Evolutionary conservation across 30 jellyfish, hydroid and myxozoan genomes (phyloP).

Genomic region (Aurelia sp.): DNA sequence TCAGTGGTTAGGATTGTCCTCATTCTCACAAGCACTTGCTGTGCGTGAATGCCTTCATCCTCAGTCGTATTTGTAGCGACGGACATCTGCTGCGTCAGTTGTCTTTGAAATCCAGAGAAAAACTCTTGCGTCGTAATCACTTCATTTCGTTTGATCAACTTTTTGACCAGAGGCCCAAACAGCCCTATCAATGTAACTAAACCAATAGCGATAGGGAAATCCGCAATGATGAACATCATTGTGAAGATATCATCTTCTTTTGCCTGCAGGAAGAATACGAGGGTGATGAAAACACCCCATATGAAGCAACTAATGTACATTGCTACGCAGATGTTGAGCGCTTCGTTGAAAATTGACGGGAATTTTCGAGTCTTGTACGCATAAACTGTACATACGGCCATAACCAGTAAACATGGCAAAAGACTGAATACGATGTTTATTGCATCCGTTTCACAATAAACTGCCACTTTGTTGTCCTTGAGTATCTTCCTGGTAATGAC

Average conservation of each 20-base stretch:
- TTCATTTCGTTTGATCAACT: neutral
- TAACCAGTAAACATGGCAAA: slow-evolving; percentile 71
- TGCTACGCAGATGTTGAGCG: slow-evolving; percentile 82
- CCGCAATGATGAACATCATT: slow-evolving; percentile 20
- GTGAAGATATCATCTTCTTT: neutral
- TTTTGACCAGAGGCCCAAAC: slow-evolving; percentile 43
- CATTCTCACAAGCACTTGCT: too few relatives aligned
- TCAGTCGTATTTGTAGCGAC: too few relatives aligned
- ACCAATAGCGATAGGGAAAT: slow-evolving; percentile 48
- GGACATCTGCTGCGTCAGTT: too few relatives aligned
- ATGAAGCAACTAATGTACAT: slow-evolving; percentile 88
- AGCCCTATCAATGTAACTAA: slow-evolving; percentile 61
- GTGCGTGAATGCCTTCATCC: too few relatives aligned
- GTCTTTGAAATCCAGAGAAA: too few relatives aligned
- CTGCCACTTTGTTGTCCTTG: slow-evolving; percentile 32
- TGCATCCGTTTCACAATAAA: slow-evolving; percentile 45
- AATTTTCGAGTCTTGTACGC: slow-evolving; percentile 94
- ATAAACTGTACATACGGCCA: slow-evolving; percentile 82
- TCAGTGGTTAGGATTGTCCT: too few relatives aligned
- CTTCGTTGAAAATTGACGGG: slow-evolving; percentile 91
- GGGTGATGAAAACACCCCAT: slow-evolving; percentile 76
- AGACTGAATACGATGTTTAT: slow-evolving; percentile 60
- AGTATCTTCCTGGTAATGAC: slow-evolving; percentile 9
- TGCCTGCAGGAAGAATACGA: slow-evolving; percentile 4
- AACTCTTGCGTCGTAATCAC: too few relatives aligned